Percentiles rank a stretch among this genome's conserved stretches.
phyloP scores from a whole-genome alignment of 2,888 invertebrate genomes.

The Tyria jacobaeae region DNA sequence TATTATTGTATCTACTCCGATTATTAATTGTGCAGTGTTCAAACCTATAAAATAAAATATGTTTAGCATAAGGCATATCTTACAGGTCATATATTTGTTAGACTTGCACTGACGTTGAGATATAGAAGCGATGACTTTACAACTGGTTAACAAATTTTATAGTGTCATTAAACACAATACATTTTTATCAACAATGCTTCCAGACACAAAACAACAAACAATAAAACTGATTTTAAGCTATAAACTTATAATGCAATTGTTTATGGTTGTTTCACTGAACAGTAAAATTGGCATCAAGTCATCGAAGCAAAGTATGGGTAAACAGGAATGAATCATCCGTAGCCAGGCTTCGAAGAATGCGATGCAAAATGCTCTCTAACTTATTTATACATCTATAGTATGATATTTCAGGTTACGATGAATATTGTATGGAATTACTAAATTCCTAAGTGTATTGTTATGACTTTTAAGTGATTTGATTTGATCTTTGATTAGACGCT shows the following conservation, averaged over 20 bases:
- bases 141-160: slow-evolving; percentile 42
- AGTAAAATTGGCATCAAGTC: slow-evolving; percentile 71
- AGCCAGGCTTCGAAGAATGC: slow-evolving; percentile 41
- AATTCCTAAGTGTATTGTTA: slow-evolving; percentile 29
- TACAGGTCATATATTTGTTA: background rate
- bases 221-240: slow-evolving; percentile 58
- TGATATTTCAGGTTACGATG: slow-evolving; percentile 8
- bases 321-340: slow-evolving; percentile 59
- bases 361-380: slow-evolving; percentile 25
- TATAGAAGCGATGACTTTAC: slow-evolving; percentile 23
- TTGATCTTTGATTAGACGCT: slow-evolving; percentile 32
- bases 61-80: too few relatives aligned
- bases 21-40: too few relatives aligned
- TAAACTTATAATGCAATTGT: slow-evolving; percentile 63
- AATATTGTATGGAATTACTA: slow-evolving; percentile 28
- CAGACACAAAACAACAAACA: slow-evolving; percentile 54
- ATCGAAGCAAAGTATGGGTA: slow-evolving; percentile 61
- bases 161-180: slow-evolving; percentile 38
- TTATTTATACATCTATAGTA: slow-evolving; percentile 9
- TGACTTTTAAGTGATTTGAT: slow-evolving; percentile 33
- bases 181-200: slow-evolving; percentile 37
- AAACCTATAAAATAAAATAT: too few relatives aligned
- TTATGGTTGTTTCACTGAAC: slow-evolving; percentile 68
- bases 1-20: too few relatives aligned
- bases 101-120: background rate